Evolutionary conservation across 1,140 invertebrate species (phyloP), one percentile per base, ranked within the genome.

Genomic region (Zeugodacus cucurbitae): DNA sequence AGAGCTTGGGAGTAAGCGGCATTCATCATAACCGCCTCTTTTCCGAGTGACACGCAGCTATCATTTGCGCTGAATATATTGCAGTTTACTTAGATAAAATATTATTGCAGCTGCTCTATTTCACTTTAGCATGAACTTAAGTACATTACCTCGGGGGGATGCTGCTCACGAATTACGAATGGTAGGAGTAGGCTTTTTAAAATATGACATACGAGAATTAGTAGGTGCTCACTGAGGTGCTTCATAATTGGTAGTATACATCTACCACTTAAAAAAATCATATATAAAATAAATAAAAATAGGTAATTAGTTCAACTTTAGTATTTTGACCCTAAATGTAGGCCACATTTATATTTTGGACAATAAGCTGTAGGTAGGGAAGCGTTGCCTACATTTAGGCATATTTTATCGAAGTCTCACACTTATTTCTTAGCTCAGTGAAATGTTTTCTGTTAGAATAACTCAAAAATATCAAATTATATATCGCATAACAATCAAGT

Each of bases 1-100:
- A n/a, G 22, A 82, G 41, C n/a, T 29, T 62, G 10, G 29, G 74
- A 26, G 10, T 48, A 48, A 48, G 34, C 48, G 20, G 74, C 41
- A 82, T 82, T 82, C 74, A 44, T 82, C 74, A 48, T 82, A 41
- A 48, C 20, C n/a, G 41, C 41, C 74, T 26, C n/a, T 82, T 78
- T 82, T 48, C n/a, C 22, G 26, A 44, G 11, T 48, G 41, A 48
- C n/a, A 48, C 44, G 74, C 7, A 48, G n/a, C 37, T 22, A 82
- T 82, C 74, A 82, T 48, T 20, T 41, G 37, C 10, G 29, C 10
- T 1, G 7, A 8, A 74, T 41, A 41, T 74, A 44, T 41, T 34
- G 17, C 70, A 74, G 22, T 37, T 74, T 74, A 74, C 70, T 22
- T 22, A 74, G 62, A 17, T 17, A 67, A 32, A 29, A 67, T 29